These are phyloP conservation scores for Drosophila pseudoananassae DNA, from an alignment of 1,140 invertebrate genomes.

Conservation along the genomic window DNA sequence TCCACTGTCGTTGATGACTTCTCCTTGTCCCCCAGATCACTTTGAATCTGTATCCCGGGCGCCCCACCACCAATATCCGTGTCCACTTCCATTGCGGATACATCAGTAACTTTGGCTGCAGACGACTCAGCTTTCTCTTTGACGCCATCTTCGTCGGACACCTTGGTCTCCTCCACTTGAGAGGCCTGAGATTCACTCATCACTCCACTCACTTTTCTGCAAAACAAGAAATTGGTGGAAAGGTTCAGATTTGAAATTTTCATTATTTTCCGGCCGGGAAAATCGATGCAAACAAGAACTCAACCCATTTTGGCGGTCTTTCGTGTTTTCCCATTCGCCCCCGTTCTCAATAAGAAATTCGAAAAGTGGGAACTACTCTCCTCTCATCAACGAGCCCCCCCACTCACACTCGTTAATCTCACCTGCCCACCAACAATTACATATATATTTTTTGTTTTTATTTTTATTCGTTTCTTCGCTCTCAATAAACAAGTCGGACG, in stretches of 20 bases:
- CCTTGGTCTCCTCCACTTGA: slow-evolving; percentile 38
- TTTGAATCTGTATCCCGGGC: not conserved
- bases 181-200: slow-evolving; percentile 41
- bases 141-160: slow-evolving; percentile 27
- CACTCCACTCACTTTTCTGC: slow-evolving; percentile 43
- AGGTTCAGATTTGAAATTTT: slow-evolving; percentile 4
- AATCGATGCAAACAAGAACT: slow-evolving; percentile 75
- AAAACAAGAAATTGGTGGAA: slow-evolving; percentile 15
- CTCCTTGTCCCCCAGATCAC: slow-evolving; percentile 22
- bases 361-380: slow-evolving; percentile 18
- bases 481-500: slow-evolving; percentile 76
- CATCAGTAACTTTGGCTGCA: slow-evolving; percentile 5
- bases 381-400: slow-evolving; percentile 17
- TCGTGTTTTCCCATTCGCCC: slow-evolving; percentile 63
- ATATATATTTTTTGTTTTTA: slow-evolving; percentile 80
- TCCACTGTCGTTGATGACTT: slow-evolving; percentile 50
- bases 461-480: slow-evolving; percentile 80
- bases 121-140: slow-evolving; percentile 33
- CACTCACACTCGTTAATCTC: slow-evolving; percentile 65
- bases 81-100: slow-evolving; percentile 21
- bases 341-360: slow-evolving; percentile 50
- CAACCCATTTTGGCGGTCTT: slow-evolving; percentile 80
- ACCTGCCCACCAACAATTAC: slow-evolving; percentile 69
- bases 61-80: slow-evolving; percentile 9
- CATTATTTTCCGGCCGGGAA: slow-evolving; percentile 53